Evolutionary conservation across 2,113 vertebrate genomes (phyloP).

Genomic region (Pipa parva): DNA sequence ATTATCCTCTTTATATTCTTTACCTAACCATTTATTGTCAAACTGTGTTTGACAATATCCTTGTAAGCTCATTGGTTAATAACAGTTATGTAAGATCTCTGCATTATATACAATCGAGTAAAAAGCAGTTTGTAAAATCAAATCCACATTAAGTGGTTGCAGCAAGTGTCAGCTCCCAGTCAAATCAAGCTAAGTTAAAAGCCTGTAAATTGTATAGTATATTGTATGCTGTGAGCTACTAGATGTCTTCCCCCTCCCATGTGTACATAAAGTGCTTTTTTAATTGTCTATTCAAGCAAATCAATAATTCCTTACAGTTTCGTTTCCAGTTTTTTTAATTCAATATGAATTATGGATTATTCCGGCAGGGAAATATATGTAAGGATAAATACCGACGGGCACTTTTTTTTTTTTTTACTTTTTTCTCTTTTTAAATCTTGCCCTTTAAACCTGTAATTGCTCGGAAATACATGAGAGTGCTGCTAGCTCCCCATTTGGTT

Average conservation of each 20-base stretch:
- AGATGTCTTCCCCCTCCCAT: neutral
- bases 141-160: conserved; percentile 22
- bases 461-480: neutral
- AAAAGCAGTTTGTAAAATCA: no score
- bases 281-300: conserved; percentile 21
- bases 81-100: conserved; percentile 25
- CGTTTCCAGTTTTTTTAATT: neutral
- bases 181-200: conserved; percentile 28
- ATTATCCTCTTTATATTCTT: no score
- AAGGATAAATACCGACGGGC: neutral
- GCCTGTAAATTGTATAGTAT: conserved; percentile 18
- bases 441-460: conserved; percentile 26
- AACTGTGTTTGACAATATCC: no score
- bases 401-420: neutral
- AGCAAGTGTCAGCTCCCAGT: conserved; percentile 23
- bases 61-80: no score
- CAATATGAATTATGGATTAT: conserved; percentile 14
- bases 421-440: no score
- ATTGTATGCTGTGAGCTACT: conserved; percentile 15
- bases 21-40: no score
- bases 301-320: conserved; percentile 18
- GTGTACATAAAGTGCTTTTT: conserved; percentile 23
- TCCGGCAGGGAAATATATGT: conserved; percentile 13
- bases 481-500: conserved; percentile 6
- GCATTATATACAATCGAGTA: no score